Evolutionary conservation across 2,888 invertebrate genomes (phyloP).

Genomic region (Isoperla grammatica): DNA sequence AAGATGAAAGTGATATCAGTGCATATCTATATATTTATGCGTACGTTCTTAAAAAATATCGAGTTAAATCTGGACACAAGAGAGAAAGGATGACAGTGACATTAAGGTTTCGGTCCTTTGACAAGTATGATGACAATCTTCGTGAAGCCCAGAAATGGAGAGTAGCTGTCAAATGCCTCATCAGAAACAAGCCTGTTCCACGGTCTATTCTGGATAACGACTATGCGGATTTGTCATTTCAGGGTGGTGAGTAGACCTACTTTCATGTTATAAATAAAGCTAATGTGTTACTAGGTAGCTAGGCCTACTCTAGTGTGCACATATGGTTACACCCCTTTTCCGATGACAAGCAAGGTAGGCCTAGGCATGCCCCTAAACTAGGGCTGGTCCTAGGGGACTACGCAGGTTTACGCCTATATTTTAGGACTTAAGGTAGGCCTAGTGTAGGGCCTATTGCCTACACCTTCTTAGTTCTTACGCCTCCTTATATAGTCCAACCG

Average conservation of each 20-base stretch:
- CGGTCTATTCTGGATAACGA: constrained; percentile 24
- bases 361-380: too few relatives aligned
- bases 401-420: too few relatives aligned
- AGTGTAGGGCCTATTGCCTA: too few relatives aligned
- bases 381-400: too few relatives aligned
- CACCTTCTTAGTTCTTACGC: too few relatives aligned
- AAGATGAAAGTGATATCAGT: constrained; percentile 69
- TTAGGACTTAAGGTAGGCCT: too few relatives aligned
- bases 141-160: constrained; percentile 81
- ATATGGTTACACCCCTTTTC: too few relatives aligned
- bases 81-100: constrained; percentile 78
- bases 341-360: too few relatives aligned
- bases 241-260: background rate
- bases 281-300: too few relatives aligned
- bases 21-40: constrained; percentile 82
- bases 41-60: constrained; percentile 63
- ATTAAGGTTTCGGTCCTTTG: constrained; percentile 74
- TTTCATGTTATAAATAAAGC: too few relatives aligned
- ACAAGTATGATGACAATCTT: constrained; percentile 79
- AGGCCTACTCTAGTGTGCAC: too few relatives aligned
- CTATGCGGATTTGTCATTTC: constrained; percentile 17
- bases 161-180: constrained; percentile 64
- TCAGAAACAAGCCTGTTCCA: constrained; percentile 30
- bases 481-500: too few relatives aligned
- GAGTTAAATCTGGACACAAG: constrained; percentile 51